Percentiles rank a stretch among this genome's conserved stretches.
These are phyloP conservation scores for Plutella xylostella DNA, from an alignment of 2,888 invertebrate species.

Conservation along the genomic window DNA sequence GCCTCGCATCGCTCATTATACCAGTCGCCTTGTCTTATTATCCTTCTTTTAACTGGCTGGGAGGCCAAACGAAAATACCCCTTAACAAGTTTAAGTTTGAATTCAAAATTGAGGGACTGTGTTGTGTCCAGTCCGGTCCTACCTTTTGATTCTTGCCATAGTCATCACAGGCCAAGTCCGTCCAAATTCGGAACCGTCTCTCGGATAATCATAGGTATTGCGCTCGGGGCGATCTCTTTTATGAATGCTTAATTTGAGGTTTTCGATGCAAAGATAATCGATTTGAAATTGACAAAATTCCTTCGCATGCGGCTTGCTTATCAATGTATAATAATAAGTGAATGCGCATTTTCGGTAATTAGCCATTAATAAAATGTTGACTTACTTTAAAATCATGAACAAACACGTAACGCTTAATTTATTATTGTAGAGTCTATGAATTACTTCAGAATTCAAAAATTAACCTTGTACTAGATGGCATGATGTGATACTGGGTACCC, in stretches of 20 bases:
- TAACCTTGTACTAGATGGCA: no score
- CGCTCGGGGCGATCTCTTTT: slow-evolving; percentile 45
- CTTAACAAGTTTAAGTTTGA: slow-evolving; percentile 21
- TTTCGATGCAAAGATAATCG: slow-evolving; percentile 30
- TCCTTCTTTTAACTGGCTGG: slow-evolving; percentile 25
- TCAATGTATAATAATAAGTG: slow-evolving; percentile 21
- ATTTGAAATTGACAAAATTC: slow-evolving; percentile 40
- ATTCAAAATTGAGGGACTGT: background rate
- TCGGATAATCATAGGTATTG: slow-evolving; percentile 56
- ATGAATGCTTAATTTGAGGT: slow-evolving; percentile 48
- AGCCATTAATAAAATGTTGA: background rate
- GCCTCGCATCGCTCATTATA: slow-evolving; percentile 43
- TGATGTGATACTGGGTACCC: no score
- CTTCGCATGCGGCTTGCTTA: slow-evolving; percentile 22
- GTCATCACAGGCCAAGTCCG: slow-evolving; percentile 39
- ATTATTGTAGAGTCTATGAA: background rate
- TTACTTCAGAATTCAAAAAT: no score
- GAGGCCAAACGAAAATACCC: slow-evolving; percentile 25
- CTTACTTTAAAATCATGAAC: background rate
- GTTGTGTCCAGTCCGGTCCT: slow-evolving; percentile 5
- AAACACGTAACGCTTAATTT: background rate
- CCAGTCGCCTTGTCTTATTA: slow-evolving; percentile 44
- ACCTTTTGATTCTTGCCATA: slow-evolving; percentile 28
- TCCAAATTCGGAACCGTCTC: slow-evolving; percentile 36
- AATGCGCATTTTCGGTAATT: slow-evolving; percentile 3